Evolutionary conservation across 2,113 vertebrate genomes (phyloP), one percentile per base, ranked within the genome.

Genomic region (Phyllopteryx taeniolatus): DNA sequence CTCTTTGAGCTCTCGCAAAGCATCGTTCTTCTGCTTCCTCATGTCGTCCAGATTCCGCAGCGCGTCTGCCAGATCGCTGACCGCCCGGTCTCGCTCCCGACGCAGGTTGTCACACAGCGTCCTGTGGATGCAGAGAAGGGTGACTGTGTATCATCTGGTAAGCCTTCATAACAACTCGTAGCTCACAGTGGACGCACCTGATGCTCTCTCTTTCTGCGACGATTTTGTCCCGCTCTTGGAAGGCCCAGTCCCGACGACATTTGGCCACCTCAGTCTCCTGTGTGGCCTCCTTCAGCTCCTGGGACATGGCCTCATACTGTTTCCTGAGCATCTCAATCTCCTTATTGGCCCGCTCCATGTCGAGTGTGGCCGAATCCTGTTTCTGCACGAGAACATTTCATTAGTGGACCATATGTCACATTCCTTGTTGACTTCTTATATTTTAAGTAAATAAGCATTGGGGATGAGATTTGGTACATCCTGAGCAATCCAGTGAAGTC

Each of bases 201-300:
- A 99, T 98, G 80, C 96, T 98, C 86, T 99, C 97, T 67, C 97
- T 91, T 89, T 99, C 97, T 0, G 97, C 96, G 84, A 99, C 97
- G 4, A 98, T 99, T 85, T 99, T 99, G 91, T 99, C 97, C 56
- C 97, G 91, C 84, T 98, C 97, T 81, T 98, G 97, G 79, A 98
- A 98, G 79, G 97, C 97, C 97, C 96, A 98, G 79, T 99, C 97
- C 70, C 96, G 89, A 74, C 96, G 93, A 85, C 96, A 98, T 83
- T 98, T 98, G 83, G 97, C 97, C 83, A 99, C 97, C 79, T 98
- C 97, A 0, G 96, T 96, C 90, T 99, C 97, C 90, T 98, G 96
- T 1, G 94, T 91, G 57, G 96, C 95, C 89, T 99, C 97, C 91
- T 97, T 98, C 68, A 99, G 91, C 74, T 99, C 97, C 88, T 97